phyloP scores from a whole-genome alignment of 2,888 invertebrate genomes.

The Margaritifera margaritifera region DNA sequence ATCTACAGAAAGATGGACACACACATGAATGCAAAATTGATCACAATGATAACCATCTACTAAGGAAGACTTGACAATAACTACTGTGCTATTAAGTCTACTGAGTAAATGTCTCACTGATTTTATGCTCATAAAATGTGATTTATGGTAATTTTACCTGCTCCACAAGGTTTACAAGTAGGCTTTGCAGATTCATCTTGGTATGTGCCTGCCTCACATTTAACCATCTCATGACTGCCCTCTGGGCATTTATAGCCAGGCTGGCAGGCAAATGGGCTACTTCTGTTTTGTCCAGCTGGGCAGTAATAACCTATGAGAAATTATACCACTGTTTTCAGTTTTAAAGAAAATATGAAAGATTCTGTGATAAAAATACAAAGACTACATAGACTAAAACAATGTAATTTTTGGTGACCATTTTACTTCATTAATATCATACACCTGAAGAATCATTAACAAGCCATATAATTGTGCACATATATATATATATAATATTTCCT shows the following conservation, averaged over 20 bases:
- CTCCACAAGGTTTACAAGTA: constrained; percentile 62
- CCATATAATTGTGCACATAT: no score
- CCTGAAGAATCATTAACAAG: no score
- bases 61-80: no score
- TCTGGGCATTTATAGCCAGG: constrained; percentile 64
- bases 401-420: no score
- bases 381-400: no score
- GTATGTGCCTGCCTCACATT: constrained; percentile 66
- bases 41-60: no score
- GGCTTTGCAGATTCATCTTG: constrained; percentile 63
- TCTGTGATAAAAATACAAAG: no score
- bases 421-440: no score
- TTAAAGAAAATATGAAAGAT: not conserved
- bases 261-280: constrained; percentile 56
- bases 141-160: constrained; percentile 50
- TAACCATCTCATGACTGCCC: constrained; percentile 57
- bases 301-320: constrained; percentile 68
- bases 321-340: not conserved
- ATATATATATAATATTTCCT: no score
- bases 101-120: no score
- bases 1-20: not conserved
- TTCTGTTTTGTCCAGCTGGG: constrained; percentile 63
- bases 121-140: not conserved
- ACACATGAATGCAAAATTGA: no score
- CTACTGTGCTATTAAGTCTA: no score